Conservation (phyloP, 2,797 vertebrate species). For the Centropyge bicolor region DNA sequence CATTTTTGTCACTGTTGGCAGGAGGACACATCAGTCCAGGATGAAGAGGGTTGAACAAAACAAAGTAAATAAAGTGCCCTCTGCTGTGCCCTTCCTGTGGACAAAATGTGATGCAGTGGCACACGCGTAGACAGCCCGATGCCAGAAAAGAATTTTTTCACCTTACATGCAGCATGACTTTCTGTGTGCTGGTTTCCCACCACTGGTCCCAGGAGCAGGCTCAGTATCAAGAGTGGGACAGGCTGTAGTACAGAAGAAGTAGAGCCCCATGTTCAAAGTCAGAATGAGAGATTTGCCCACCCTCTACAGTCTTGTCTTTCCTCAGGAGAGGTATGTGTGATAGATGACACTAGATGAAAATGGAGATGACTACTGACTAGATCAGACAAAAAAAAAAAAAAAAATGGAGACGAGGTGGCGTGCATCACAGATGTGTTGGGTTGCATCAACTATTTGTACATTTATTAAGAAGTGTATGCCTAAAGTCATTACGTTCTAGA, state of each 20-base stretch:
- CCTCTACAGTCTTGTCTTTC: not conserved
- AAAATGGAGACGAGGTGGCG: not conserved
- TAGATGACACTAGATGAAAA: not conserved
- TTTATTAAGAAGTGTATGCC: not conserved
- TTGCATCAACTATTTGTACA: not conserved
- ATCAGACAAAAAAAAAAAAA: not conserved
- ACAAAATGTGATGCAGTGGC: not conserved
- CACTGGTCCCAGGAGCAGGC: constrained; percentile 4
- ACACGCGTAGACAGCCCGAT: not conserved
- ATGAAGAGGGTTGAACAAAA: not conserved
- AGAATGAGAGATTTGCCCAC: not conserved
- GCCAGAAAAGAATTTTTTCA: not conserved
- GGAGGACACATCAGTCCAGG: constrained; percentile 15
- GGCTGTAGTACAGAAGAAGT: not conserved
- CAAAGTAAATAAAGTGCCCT: not conserved
- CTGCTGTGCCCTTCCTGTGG: not conserved
- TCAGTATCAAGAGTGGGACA: not conserved
- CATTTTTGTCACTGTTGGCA: constrained; percentile 4
- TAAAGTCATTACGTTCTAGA: not conserved
- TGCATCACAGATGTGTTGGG: not conserved
- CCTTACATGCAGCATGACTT: not conserved
- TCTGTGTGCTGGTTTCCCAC: not conserved
- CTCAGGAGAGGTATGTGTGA: not conserved
- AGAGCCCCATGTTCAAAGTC: not conserved
- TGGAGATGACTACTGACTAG: not conserved